Base-by-base conservation (phyloP, 2,797 vertebrate species). In the Tenualosa thibaudeaui region DNA sequence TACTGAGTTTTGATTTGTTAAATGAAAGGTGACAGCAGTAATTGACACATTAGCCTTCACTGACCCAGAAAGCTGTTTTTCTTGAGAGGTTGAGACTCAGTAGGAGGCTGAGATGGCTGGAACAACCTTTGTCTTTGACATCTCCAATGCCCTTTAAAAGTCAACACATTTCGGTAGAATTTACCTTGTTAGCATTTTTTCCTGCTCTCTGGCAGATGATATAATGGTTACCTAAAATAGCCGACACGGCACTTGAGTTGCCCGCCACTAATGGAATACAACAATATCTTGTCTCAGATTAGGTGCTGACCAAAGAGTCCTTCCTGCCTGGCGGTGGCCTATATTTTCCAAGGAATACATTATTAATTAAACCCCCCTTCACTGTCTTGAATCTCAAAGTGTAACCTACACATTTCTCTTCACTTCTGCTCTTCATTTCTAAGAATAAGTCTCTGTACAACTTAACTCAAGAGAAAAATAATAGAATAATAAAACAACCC, bases 151-250 rank as follows among this genome's bases (percentile, higher is more conserved):
- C 31, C 71, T 85, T 84, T 62, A 65, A 26, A 78, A 49, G 81
- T 86, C 24, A 1, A 26, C 68, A 13, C n/a, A 56, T 82, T 86
- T 83, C 81, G 19, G 56, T 40, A 3, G 40, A 82, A 85, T 71
- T 46, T 89, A 83, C 58, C 75, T 84, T 53, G 56, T 84, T 86
- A 85, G 82, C 17, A 84, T 86, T 84, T 85, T 85, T 50, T 84
- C 82, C 58, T 83, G 17, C 71, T 43, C 19, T 56, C 22, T 85
- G 68, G 71, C 40, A 83, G 83, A 51, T 89, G 84, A 89, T 90
- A 89, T 58, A 84, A 89, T 88, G 82, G 86, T 85, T 91, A 84
- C 75, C 84, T 87, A 83, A 83, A 89, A 81, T 62, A 84, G 85
- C 71, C 68, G 53, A 87, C 81, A 86, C 49, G 83, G 78, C 71